Evolutionary conservation across 2,797 vertebrate species (phyloP).

Genomic region (Kryptopterus vitreolus): DNA sequence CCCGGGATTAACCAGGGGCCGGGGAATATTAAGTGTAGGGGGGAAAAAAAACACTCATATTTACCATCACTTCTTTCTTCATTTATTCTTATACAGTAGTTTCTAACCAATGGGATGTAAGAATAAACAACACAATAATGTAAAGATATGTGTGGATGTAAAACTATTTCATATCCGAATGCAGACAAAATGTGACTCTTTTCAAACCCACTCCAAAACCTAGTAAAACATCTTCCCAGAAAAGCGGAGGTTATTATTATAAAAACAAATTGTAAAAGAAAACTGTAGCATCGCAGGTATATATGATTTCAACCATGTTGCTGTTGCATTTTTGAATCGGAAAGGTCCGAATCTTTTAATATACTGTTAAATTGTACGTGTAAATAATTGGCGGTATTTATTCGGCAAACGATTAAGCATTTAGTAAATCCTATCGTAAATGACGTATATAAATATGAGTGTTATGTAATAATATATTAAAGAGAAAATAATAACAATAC

Average conservation of each 20-base stretch:
- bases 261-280: no score
- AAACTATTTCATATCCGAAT: neutral
- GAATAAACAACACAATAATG: neutral
- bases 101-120: neutral
- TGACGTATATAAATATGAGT: no score
- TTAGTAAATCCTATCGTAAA: no score
- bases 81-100: constrained; percentile 12
- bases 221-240: no score
- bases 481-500: no score
- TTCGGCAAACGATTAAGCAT: no score
- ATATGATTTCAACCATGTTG: neutral
- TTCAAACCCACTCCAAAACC: no score
- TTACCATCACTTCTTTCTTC: neutral
- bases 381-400: no score
- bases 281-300: neutral
- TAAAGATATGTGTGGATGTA: neutral
- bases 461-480: no score
- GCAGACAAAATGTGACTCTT: neutral
- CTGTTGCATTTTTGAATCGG: neutral
- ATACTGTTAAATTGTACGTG: no score
- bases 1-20: constrained; percentile 46
- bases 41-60: constrained; percentile 31
- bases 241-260: no score
- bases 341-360: neutral
- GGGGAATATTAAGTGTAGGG: constrained; percentile 47